Evolutionary conservation across 2,113 vertebrate species (phyloP).

Genomic region (Himantopus leucocephalus): DNA sequence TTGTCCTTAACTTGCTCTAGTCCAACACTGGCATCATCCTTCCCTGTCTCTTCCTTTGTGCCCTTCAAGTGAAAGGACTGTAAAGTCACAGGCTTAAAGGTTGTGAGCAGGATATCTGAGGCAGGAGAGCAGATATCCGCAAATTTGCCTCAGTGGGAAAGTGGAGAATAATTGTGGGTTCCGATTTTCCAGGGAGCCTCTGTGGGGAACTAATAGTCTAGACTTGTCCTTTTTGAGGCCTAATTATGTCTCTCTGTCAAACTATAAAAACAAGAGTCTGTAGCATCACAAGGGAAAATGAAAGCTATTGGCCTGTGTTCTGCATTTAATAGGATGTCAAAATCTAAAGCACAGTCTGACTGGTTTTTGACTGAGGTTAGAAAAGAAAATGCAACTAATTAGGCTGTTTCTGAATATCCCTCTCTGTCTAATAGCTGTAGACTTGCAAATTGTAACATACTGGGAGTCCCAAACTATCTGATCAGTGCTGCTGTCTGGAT

Average conservation of each 20-base stretch:
- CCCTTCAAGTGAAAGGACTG: background rate
- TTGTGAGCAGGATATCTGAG: background rate
- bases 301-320: conserved; percentile 61
- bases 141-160: conserved; percentile 16
- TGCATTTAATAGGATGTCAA: conserved; percentile 68
- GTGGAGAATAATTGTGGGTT: background rate
- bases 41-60: background rate
- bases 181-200: conserved; percentile 62
- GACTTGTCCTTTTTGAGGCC: conserved; percentile 63
- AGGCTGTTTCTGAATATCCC: conserved; percentile 37
- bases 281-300: conserved; percentile 60
- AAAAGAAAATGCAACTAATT: conserved; percentile 62
- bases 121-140: background rate
- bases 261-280: conserved; percentile 35
- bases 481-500: background rate
- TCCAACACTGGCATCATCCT: background rate
- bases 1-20: background rate
- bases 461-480: conserved; percentile 37
- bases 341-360: conserved; percentile 61
- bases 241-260: conserved; percentile 70
- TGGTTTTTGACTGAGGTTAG: conserved; percentile 62
- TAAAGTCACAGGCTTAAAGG: background rate
- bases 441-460: conserved; percentile 22
- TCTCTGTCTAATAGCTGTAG: conserved; percentile 15
- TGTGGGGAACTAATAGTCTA: conserved; percentile 29